Evolutionary conservation across 2,113 vertebrate species (phyloP).

Genomic region (Pithys albifrons): DNA sequence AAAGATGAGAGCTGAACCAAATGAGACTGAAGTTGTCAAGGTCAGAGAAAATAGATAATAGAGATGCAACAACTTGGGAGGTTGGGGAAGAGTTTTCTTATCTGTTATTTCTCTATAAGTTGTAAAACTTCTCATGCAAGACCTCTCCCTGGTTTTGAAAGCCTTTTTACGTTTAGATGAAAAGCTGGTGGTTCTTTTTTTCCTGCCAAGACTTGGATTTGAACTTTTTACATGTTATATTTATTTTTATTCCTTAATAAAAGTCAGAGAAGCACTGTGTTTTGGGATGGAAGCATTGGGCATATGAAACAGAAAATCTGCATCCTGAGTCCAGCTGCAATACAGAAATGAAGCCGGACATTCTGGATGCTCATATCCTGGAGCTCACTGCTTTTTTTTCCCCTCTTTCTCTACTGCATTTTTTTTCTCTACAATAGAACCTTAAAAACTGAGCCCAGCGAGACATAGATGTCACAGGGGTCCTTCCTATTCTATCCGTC

Average conservation of each 20-base stretch:
- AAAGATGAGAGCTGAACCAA: background rate
- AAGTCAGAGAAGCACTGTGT: background rate
- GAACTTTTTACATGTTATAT: background rate
- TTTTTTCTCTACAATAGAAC: background rate
- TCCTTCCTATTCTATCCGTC: background rate
- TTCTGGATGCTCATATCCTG: background rate
- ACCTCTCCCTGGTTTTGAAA: background rate
- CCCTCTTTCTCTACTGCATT: rapidly evolving
- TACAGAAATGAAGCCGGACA: background rate
- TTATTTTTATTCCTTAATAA: background rate
- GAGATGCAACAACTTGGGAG: background rate
- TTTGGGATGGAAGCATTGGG: background rate
- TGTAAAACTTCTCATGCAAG: background rate
- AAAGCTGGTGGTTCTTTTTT: background rate
- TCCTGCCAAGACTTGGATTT: background rate
- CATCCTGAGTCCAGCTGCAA: background rate
- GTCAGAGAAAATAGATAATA: background rate
- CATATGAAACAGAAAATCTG: background rate
- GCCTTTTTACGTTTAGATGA: background rate
- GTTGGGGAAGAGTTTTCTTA: background rate
- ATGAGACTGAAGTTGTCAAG: background rate
- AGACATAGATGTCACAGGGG: background rate
- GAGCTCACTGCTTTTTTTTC: rapidly evolving
- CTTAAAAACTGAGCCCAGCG: background rate
- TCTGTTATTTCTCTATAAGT: background rate